A percentile compares a stretch with the other conserved stretches of the same genome.
These are phyloP conservation scores for Neostethus bicornis DNA, from an alignment of 2,797 vertebrate species.

Conservation along the genomic window DNA sequence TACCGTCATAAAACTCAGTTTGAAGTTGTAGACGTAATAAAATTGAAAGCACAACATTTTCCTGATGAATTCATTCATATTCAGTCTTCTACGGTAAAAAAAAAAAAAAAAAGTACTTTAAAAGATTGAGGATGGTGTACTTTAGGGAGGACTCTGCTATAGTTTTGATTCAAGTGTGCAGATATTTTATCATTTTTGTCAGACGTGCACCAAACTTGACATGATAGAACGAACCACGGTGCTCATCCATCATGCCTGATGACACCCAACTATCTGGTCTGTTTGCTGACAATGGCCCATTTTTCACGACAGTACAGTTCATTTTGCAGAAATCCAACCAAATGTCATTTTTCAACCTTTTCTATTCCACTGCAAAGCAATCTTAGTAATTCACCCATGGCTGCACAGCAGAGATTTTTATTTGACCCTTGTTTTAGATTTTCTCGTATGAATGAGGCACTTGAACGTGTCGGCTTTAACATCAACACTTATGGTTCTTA, in stretches of 20 bases:
- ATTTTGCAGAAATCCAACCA: conserved; percentile 38
- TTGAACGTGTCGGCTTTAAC: not conserved
- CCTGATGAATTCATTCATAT: conserved; percentile 10
- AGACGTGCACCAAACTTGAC: conserved; percentile 25
- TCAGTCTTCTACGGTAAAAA: not conserved
- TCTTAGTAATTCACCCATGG: conserved; percentile 33
- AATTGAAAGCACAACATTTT: not conserved
- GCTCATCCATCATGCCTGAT: conserved; percentile 55
- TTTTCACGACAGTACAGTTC: conserved; percentile 46
- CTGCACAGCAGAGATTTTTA: not conserved
- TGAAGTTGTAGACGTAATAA: not conserved
- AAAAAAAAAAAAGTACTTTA: not conserved
- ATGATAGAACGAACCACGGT: conserved; percentile 31
- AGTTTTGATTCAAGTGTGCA: conserved; percentile 30
- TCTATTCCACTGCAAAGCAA: conserved; percentile 35
- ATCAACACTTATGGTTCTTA: conserved; percentile 6
- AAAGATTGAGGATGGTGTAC: not conserved
- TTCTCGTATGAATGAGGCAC: not conserved
- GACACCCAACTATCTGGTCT: conserved; percentile 51
- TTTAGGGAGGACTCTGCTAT: conserved; percentile 4
- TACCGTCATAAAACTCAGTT: not conserved
- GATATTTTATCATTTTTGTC: conserved; percentile 36
- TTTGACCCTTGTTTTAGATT: conserved; percentile 5
- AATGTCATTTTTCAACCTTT: conserved; percentile 54
- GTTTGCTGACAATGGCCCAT: conserved; percentile 54